Conservation (phyloP, 1,140 invertebrate genomes). For the Cydia pomonella region DNA sequence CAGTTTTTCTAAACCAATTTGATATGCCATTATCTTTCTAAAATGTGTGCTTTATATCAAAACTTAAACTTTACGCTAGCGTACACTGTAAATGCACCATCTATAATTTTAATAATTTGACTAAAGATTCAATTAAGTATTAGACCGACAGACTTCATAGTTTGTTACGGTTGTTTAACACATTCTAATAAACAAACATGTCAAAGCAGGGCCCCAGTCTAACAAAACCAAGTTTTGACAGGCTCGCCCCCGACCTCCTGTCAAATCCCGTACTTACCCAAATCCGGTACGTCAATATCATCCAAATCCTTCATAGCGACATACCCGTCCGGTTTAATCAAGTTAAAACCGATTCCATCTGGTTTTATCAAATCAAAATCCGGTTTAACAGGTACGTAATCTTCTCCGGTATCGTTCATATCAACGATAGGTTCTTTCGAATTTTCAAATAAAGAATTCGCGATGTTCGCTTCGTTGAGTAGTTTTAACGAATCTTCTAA, state of each 20-base stretch:
- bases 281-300: conserved; percentile 63
- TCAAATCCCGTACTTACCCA: conserved; percentile 73
- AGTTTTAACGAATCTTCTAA: conserved; percentile 76
- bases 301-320: conserved; percentile 51
- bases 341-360: conserved; percentile 52
- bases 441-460: conserved; percentile 49
- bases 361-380: conserved; percentile 47
- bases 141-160: background rate
- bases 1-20: too few relatives aligned
- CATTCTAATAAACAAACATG: background rate
- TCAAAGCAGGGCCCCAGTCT: conserved; percentile 31
- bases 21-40: too few relatives aligned
- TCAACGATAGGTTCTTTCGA: conserved; percentile 65
- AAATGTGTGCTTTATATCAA: background rate
- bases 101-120: background rate
- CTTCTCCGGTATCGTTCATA: conserved; percentile 59
- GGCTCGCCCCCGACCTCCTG: conserved; percentile 67
- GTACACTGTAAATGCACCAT: background rate
- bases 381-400: conserved; percentile 58
- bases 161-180: background rate
- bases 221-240: conserved; percentile 80
- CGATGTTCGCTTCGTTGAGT: conserved; percentile 76
- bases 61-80: background rate
- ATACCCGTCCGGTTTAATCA: conserved; percentile 43
- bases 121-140: background rate